Evolutionary conservation across 2,113 vertebrate species (phyloP).

Genomic region (Eclectus roratus): DNA sequence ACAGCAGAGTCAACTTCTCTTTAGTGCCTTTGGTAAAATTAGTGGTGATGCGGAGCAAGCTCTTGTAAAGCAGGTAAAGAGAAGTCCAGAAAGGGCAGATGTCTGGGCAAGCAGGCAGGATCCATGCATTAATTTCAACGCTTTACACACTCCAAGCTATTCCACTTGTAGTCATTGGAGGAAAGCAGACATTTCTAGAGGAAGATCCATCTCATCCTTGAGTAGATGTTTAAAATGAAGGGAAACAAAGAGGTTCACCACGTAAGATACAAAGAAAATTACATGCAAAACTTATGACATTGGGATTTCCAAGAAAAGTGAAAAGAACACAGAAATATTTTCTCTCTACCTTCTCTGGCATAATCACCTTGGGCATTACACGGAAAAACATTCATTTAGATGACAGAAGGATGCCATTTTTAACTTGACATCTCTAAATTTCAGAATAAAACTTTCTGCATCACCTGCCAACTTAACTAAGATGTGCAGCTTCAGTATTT

Average conservation of each 20-base stretch:
- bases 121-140: rapidly evolving
- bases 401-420: not conserved
- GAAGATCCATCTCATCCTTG: not conserved
- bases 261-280: not conserved
- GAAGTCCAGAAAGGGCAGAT: not conserved
- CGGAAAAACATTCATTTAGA: not conserved
- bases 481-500: not conserved
- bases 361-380: not conserved
- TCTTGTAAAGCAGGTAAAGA: not conserved
- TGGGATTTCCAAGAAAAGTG: not conserved
- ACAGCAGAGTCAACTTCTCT: not conserved
- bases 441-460: not conserved
- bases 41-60: not conserved
- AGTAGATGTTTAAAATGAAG: not conserved
- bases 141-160: not conserved
- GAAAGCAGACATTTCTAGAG: not conserved
- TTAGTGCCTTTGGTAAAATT: not conserved
- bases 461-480: not conserved
- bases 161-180: not conserved
- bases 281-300: not conserved
- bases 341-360: not conserved
- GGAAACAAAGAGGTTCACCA: not conserved
- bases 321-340: not conserved
- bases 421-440: not conserved
- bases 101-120: not conserved